Base-by-base conservation (phyloP, 2,888 invertebrate species). In the Sinelater perroti region DNA sequence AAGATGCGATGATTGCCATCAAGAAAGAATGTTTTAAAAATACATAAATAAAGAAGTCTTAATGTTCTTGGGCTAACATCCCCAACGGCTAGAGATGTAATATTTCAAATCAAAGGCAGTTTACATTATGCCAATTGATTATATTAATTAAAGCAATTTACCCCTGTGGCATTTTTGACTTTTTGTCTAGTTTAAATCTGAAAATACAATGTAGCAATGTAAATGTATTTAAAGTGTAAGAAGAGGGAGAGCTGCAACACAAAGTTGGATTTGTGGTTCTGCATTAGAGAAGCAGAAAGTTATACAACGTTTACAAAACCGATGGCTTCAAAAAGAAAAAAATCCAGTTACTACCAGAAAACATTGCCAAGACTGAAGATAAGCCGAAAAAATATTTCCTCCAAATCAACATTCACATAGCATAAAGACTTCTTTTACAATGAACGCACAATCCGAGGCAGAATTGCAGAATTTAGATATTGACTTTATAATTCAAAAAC, bases 31-130 rank as follows among this genome's bases (percentile, higher is more conserved):
- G 16, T 38, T 38, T 38, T 16, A n/a, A 38, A 38, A 16, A 11
- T 11, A 42, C 11, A 13, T 42, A 21, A 42, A 21, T 24, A 13
- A 42, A 21, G 42, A 42, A 21, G 44, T 44, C 1, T 28, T 26
- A 26, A 3, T 44, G 14, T 33, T 33, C 8, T 13, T 33, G 16
- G 33, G 16, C 3, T 16, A 44, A 44, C 11, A 44, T 28, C 3
- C 44, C 44, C 26, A 24, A 13, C 28, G 26, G 44, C 44, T 13
- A 44, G 10, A 10, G 28, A 44, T 44, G 44, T 16, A 26, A 44
- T 44, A 44, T 44, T 26, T 26, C 6, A 11, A 14, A 28, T 44
- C 16, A 44, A 28, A 44, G 14, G 28, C 28, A 28, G 13, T 28
- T 44, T 26, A 13, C 26, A 14, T 44, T 26, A 44, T 28, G 28